A percentile compares a stretch with the other conserved stretches of the same genome.
Conservation (phyloP, 2,113 vertebrate species). For the Gobiocypris rarus region DNA sequence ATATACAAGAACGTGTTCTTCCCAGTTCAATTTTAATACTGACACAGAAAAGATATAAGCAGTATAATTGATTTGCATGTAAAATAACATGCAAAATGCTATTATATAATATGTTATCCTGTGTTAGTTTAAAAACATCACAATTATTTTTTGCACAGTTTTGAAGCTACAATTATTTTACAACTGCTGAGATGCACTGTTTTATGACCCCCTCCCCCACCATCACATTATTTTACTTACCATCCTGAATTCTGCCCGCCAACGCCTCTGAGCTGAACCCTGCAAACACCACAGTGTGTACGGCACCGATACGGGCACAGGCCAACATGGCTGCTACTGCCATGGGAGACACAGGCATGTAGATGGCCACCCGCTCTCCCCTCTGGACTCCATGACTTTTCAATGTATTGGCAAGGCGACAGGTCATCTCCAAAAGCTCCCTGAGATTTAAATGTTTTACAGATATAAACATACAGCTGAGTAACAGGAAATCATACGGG, state of each 20-base stretch:
- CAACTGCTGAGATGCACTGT: neutral
- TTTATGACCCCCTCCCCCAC: too few relatives aligned
- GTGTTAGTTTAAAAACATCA: neutral
- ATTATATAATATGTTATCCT: too few relatives aligned
- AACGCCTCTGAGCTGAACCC: conserved; percentile 90
- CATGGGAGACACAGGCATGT: conserved; percentile 86
- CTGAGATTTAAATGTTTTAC: conserved; percentile 63
- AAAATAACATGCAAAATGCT: neutral
- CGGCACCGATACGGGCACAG: conserved; percentile 86
- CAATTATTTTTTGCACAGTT: neutral
- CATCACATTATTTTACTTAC: conserved; percentile 70
- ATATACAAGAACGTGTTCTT: neutral
- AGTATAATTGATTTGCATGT: neutral
- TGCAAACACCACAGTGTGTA: conserved; percentile 89
- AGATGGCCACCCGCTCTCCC: conserved; percentile 89
- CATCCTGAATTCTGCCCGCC: conserved; percentile 86
- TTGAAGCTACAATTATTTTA: neutral
- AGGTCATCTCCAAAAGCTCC: conserved; percentile 90
- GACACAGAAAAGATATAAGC: neutral
- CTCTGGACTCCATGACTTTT: conserved; percentile 83
- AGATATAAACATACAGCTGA: conserved; percentile 11
- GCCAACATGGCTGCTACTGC: conserved; percentile 91
- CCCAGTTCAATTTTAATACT: neutral
- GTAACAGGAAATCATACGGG: neutral
- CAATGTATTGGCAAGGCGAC: conserved; percentile 88